Evolutionary conservation across 2,113 vertebrate species (phyloP).

Genomic region (Notothenia rossii): DNA sequence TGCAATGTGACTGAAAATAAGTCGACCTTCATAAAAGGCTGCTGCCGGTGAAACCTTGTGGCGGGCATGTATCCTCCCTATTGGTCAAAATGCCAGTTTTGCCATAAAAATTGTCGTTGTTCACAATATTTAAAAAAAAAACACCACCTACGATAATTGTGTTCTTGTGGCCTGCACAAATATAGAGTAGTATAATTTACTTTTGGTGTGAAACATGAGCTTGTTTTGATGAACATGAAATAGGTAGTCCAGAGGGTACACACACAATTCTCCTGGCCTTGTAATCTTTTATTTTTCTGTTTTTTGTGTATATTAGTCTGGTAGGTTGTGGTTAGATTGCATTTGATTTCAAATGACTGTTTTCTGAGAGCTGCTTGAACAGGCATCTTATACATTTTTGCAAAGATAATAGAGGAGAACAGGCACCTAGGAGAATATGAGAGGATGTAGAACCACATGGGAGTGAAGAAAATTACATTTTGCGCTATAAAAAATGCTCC

Average conservation of each 20-base stretch:
- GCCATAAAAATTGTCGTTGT: conserved; percentile 16
- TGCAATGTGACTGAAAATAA: conserved; percentile 81
- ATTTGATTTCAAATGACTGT: not conserved
- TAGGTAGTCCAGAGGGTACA: conserved; percentile 18
- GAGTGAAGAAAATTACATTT: not conserved
- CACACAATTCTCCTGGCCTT: not conserved
- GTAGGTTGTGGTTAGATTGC: not conserved
- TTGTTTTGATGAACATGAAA: conserved; percentile 50
- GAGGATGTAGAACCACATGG: not conserved
- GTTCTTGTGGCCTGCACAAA: not conserved
- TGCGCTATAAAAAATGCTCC: not conserved
- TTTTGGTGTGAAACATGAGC: conserved; percentile 33
- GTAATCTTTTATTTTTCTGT: conserved; percentile 1
- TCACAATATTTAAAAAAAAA: not conserved
- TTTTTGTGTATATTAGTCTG: conserved; percentile 1
- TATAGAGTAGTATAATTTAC: conserved; percentile 9
- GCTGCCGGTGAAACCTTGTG: conserved; percentile 52
- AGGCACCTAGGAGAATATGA: conserved; percentile 6
- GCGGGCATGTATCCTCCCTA: conserved; percentile 29
- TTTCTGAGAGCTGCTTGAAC: not conserved
- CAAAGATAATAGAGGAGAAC: conserved; percentile 1
- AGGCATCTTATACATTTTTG: conserved; percentile 4
- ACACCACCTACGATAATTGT: conserved; percentile 19
- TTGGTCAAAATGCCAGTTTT: conserved; percentile 63
- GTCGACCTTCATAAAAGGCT: conserved; percentile 80